These are phyloP conservation scores for Ploceus nigricollis DNA, from an alignment of 2,113 vertebrate genomes.

Conservation along the genomic window DNA sequence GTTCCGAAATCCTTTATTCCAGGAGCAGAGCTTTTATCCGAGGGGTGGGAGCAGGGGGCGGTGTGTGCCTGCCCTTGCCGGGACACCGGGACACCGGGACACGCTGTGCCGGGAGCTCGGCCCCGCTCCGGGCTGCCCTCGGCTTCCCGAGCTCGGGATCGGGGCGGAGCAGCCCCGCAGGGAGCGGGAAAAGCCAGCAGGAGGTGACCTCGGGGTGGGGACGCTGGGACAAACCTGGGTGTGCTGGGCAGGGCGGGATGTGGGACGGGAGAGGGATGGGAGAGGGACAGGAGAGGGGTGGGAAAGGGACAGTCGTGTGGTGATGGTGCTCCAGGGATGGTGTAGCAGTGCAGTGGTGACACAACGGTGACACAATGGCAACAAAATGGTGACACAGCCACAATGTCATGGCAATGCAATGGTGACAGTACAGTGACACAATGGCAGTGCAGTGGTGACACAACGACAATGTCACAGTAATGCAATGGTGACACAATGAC, in stretches of 20 bases:
- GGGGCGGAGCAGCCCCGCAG: not conserved
- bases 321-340: rapidly evolving
- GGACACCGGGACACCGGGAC: not conserved
- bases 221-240: rapidly evolving
- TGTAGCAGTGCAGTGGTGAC: not conserved
- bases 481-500: not conserved
- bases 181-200: not conserved
- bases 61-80: not conserved
- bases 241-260: not conserved
- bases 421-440: rapidly evolving
- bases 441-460: no score
- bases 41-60: not conserved
- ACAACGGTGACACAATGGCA: rapidly evolving
- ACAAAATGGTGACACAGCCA: not conserved
- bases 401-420: rapidly evolving
- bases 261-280: no score
- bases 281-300: no score
- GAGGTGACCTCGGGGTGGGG: not conserved
- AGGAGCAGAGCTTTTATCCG: slow-evolving; percentile 40
- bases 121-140: rapidly evolving
- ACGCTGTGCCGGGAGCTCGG: not conserved
- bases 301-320: rapidly evolving
- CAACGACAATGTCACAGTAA: no score
- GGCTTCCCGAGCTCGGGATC: rapidly evolving
- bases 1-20: slow-evolving; percentile 77